phyloP scores from a whole-genome alignment of 2,797 vertebrate species.

The Tarsius wallacei region DNA sequence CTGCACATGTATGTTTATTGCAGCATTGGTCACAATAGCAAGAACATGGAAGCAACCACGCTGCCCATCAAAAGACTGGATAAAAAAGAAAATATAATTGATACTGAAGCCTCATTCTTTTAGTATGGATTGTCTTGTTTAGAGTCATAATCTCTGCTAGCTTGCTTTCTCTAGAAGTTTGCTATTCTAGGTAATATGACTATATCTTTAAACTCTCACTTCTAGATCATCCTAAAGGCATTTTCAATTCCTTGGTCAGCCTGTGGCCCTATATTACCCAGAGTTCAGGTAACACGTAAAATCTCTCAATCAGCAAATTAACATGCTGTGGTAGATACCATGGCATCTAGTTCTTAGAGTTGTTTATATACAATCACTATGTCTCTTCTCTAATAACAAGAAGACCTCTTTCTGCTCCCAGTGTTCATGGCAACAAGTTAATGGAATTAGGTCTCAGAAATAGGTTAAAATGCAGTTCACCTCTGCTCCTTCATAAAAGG shows the following conservation, averaged over 20 bases:
- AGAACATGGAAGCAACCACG: no score
- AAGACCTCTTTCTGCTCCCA: not conserved
- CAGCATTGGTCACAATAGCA: no score
- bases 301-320: not conserved
- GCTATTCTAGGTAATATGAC: not conserved
- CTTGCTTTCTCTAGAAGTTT: not conserved
- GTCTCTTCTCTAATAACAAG: not conserved
- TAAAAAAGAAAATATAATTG: not conserved
- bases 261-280: not conserved
- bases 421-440: not conserved
- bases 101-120: not conserved
- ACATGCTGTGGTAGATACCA: not conserved
- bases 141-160: not conserved
- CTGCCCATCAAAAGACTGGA: no score
- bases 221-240: not conserved
- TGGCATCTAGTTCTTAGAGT: not conserved
- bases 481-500: not conserved
- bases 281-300: not conserved
- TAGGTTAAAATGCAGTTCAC: not conserved
- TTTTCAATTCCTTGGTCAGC: not conserved
- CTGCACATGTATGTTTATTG: no score
- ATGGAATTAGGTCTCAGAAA: not conserved
- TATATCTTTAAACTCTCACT: not conserved
- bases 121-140: not conserved
- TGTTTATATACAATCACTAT: not conserved